These are phyloP conservation scores for Cyphomyrus plagiostoma DNA, from an alignment of 2,113 vertebrate genomes.

Conservation along the genomic window DNA sequence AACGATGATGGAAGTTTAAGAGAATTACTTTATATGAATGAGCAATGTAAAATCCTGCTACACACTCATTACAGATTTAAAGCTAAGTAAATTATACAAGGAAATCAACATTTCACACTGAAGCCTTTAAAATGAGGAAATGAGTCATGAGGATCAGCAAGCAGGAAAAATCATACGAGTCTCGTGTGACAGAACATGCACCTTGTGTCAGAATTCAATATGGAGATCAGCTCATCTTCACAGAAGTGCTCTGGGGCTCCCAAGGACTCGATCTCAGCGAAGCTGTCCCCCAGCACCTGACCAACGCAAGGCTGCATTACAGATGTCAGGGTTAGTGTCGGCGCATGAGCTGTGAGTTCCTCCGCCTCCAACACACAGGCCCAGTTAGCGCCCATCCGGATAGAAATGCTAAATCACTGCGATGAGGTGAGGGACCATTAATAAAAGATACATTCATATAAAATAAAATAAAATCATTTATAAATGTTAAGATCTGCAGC, in stretches of 20 bases:
- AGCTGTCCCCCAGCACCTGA: constrained; percentile 90
- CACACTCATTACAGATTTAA: background rate
- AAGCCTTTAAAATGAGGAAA: background rate
- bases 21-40: background rate
- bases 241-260: constrained; percentile 90
- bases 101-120: background rate
- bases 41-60: background rate
- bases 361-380: background rate
- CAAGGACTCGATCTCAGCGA: constrained; percentile 88
- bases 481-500: background rate
- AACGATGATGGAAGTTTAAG: background rate
- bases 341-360: background rate
- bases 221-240: constrained; percentile 91
- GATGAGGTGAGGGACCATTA: background rate
- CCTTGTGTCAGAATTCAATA: constrained; percentile 87
- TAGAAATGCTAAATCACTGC: background rate
- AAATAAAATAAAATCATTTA: background rate
- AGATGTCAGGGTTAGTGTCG: constrained; percentile 49
- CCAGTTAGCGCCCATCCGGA: background rate
- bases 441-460: background rate
- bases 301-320: constrained; percentile 62
- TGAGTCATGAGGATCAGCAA: background rate
- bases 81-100: background rate
- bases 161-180: background rate
- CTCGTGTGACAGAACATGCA: constrained; percentile 46